Conservation (phyloP, 2,797 vertebrate genomes). For the Onychomys arenicola region DNA sequence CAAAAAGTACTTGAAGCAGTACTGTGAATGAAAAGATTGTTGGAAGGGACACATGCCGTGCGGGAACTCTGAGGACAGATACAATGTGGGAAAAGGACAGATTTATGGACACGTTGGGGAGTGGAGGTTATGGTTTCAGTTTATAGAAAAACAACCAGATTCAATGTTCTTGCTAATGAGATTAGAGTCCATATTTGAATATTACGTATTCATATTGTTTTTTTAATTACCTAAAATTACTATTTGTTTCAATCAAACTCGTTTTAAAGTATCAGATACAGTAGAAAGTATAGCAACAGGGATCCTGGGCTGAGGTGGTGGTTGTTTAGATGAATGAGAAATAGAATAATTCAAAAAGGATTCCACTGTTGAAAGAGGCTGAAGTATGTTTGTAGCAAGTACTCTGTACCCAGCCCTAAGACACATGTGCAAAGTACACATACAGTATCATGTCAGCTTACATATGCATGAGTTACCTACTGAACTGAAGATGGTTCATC, state of each 20-base stretch:
- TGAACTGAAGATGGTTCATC: not conserved
- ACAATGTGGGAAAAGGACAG: not conserved
- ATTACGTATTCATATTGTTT: not conserved
- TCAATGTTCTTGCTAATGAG: not conserved
- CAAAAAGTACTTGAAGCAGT: not conserved
- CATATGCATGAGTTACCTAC: no score
- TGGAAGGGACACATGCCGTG: not conserved
- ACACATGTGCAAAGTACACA: not conserved
- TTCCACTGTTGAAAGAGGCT: not conserved
- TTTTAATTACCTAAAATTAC: not conserved
- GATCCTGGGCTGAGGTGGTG: not conserved
- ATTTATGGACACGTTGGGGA: not conserved
- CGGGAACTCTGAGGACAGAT: not conserved
- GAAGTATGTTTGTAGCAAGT: not conserved
- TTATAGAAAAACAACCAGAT: not conserved
- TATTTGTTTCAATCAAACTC: constrained; percentile 22
- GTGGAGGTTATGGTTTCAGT: not conserved
- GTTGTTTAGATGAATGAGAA: not conserved
- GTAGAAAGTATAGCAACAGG: not conserved
- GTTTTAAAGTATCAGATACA: constrained; percentile 44
- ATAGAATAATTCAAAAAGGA: not conserved
- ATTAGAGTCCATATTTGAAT: not conserved
- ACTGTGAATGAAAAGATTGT: rapidly evolving
- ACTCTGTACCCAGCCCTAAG: not conserved
- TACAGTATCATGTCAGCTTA: not conserved